Evolutionary conservation across 2,888 invertebrate species (phyloP).

Genomic region (Helicoverpa assulta): DNA sequence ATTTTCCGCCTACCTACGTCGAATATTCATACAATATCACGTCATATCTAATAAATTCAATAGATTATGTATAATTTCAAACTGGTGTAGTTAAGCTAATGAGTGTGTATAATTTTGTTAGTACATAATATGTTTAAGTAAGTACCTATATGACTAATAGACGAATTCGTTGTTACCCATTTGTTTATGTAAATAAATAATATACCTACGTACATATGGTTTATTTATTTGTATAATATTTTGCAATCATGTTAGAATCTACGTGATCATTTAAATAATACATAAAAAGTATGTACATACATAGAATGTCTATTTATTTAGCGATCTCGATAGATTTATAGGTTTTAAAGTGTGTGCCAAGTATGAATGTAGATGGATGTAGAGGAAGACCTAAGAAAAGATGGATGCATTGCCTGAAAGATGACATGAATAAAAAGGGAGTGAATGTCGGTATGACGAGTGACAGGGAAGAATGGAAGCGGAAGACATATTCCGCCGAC

Average conservation of each 20-base stretch:
- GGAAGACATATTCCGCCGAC: no score
- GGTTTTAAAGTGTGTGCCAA: no score
- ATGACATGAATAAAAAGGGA: no score
- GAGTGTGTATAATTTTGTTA: conserved; percentile 19
- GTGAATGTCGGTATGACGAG: no score
- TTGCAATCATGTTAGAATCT: not conserved
- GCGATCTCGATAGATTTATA: no score
- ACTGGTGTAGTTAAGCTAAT: conserved; percentile 12
- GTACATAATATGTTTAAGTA: conserved; percentile 6
- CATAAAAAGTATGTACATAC: no score
- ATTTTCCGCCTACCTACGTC: conserved; percentile 24
- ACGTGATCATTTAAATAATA: no score
- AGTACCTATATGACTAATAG: conserved; percentile 2
- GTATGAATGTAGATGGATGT: no score
- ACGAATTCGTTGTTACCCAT: conserved; percentile 37
- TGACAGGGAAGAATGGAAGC: no score
- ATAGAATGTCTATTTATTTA: no score
- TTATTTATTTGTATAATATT: not conserved
- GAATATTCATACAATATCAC: conserved; percentile 18
- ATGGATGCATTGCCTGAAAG: no score
- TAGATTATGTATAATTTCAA: conserved; percentile 13
- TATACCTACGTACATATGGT: not conserved
- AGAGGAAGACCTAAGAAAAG: no score
- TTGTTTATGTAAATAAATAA: conserved; percentile 39
- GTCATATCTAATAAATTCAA: conserved; percentile 16